Base-by-base conservation (phyloP, 2,113 vertebrate genomes). In the Scartelaos histophorus region DNA sequence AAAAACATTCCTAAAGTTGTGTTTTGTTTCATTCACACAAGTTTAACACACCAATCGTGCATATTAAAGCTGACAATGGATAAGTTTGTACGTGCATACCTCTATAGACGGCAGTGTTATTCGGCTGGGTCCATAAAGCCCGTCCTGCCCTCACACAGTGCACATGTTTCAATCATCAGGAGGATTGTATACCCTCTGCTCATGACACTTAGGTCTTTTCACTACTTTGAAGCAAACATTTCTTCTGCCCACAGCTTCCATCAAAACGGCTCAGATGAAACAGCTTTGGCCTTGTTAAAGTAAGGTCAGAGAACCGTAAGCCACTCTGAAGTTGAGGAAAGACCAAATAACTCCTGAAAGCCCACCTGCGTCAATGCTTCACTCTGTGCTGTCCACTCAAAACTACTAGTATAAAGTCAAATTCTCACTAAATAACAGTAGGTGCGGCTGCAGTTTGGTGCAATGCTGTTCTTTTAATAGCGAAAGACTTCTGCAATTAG, bases 121-220 rank as follows among this genome's bases (percentile, higher is more conserved):
- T 89, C 79, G 83, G 60, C 81, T 65, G 69, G 53, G 79, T 64
- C 67, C 69, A 67, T 84, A 76, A 85, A 86, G 66, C 60, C 75
- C 74, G 45, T 17, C 1, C n/a, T 82, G 70, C 69, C 83, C 70
- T 29, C 71, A 76, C 77, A 76, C 87, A 89, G 76, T 76, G 82
- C 88, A 89, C 90, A 83, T 93, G 90, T 90, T 92, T 89, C 86
- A 84, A 80, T 90, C 87, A 91, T 92, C 85, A 91, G 56, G 5
- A 45, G 76, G 81, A 90, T 88, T 78, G 70, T 68, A 74, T 89
- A 85, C 78, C 82, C 73, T 60, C 73, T 21, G 66, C 66, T 78
- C 60, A 74, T 77, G 85, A 72, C 66, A 79, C 66, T 82, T 35
- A 70, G 80, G 58, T 75, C 62, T 84, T 80, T 34, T 77, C 73